A percentile compares a stretch with the other conserved stretches of the same genome.
Conservation (phyloP, 2,113 vertebrate genomes). For the Lonchura striata region DNA sequence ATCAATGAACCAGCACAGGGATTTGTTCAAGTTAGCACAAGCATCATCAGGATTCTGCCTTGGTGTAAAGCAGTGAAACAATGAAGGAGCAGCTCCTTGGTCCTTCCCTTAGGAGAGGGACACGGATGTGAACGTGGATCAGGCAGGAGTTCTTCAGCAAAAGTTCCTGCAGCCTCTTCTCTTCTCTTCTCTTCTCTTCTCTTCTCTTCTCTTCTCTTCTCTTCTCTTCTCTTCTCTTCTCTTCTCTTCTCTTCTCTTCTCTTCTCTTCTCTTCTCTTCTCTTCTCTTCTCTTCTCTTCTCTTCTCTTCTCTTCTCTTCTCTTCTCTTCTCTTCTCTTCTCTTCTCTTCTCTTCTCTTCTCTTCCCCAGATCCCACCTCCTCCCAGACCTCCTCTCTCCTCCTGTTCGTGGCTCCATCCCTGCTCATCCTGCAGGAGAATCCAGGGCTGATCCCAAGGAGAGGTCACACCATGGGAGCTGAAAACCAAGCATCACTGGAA, state of each 20-base stretch:
- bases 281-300: background rate
- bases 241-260: no score
- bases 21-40: background rate
- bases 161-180: background rate
- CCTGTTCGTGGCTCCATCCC: background rate
- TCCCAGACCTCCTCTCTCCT: fast-evolving
- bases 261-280: background rate
- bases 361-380: background rate
- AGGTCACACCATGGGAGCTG: background rate
- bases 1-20: fast-evolving
- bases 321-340: background rate
- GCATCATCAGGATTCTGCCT: background rate
- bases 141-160: background rate
- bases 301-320: background rate
- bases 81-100: background rate
- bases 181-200: no score
- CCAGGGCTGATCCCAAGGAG: background rate
- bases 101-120: background rate
- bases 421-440: background rate
- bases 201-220: no score
- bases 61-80: background rate
- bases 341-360: background rate
- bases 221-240: background rate
- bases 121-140: background rate
- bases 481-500: background rate